Evolutionary conservation across 2,888 invertebrate species (phyloP).

Genomic region (Anorthoa munda): DNA sequence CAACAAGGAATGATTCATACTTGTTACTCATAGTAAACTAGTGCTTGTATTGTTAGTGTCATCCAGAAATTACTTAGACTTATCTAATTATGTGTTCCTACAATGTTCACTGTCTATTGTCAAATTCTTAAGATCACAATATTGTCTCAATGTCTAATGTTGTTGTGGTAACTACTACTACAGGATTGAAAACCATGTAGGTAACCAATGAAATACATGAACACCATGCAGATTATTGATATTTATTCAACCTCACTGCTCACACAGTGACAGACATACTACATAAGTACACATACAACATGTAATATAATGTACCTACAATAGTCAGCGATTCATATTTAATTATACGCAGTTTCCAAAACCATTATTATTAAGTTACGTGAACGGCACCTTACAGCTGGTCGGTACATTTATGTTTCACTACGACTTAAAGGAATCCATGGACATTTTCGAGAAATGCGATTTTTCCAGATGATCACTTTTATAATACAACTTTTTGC

Average conservation of each 20-base stretch:
- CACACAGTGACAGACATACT: slow-evolving; percentile 12
- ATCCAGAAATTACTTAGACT: slow-evolving; percentile 1
- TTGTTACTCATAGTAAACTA: slow-evolving; percentile 32
- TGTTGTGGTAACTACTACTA: slow-evolving; percentile 15
- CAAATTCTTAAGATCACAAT: slow-evolving; percentile 8
- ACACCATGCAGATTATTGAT: slow-evolving; percentile 22
- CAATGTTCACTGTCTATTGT: background rate
- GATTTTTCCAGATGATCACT: slow-evolving; percentile 32
- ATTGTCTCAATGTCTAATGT: background rate
- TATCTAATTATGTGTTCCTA: background rate
- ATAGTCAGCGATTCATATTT: slow-evolving; percentile 11
- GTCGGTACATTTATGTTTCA: slow-evolving; percentile 38
- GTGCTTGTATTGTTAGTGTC: slow-evolving; percentile 4
- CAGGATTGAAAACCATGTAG: slow-evolving; percentile 16
- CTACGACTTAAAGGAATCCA: slow-evolving; percentile 48
- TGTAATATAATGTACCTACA: background rate
- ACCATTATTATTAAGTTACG: slow-evolving; percentile 45
- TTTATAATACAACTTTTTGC: slow-evolving; percentile 14
- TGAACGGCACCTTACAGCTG: slow-evolving; percentile 54
- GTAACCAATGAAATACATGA: slow-evolving; percentile 18
- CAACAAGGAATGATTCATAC: slow-evolving; percentile 37
- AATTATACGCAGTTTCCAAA: slow-evolving; percentile 33
- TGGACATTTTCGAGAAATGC: slow-evolving; percentile 42
- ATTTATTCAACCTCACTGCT: slow-evolving; percentile 22
- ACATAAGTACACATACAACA: slow-evolving; percentile 10